These are phyloP conservation scores for Oscheius sp. DNA, from an alignment of 2,888 invertebrate species.

Conservation along the genomic window DNA sequence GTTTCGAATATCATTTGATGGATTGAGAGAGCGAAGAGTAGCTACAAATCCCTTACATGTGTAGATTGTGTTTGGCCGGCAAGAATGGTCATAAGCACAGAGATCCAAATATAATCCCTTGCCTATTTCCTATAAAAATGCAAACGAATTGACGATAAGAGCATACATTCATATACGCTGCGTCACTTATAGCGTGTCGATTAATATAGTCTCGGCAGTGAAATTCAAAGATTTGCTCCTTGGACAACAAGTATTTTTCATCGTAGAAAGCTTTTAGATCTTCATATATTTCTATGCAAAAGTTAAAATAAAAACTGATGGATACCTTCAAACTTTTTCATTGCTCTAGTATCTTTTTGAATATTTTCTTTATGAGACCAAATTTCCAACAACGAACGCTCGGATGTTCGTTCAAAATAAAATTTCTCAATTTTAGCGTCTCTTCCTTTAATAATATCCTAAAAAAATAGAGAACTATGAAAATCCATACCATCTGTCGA, in stretches of 20 bases:
- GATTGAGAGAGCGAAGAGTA: conserved; percentile 58
- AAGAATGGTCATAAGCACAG: conserved; percentile 70
- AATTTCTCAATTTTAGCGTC: conserved; percentile 61
- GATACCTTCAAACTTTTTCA: conserved; percentile 61
- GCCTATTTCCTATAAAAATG: conserved; percentile 61
- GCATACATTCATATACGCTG: conserved; percentile 56
- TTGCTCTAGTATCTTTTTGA: conserved; percentile 56
- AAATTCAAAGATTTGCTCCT: conserved; percentile 66
- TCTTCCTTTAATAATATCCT: conserved; percentile 60
- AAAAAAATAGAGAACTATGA: neutral
- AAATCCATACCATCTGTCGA: conserved; percentile 56
- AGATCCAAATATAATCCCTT: conserved; percentile 70
- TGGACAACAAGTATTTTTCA: conserved; percentile 54
- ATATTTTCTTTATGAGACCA: conserved; percentile 66
- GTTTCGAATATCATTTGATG: conserved; percentile 61
- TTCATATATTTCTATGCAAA: conserved; percentile 58
- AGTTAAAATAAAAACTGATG: neutral
- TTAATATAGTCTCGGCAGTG: conserved; percentile 70
- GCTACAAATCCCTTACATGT: conserved; percentile 64
- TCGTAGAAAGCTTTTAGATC: conserved; percentile 57
- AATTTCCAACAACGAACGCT: conserved; percentile 65
- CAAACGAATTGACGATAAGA: neutral
- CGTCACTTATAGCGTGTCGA: conserved; percentile 69
- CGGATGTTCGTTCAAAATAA: conserved; percentile 61
- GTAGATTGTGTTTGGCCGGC: conserved; percentile 69